Evolutionary conservation across 2,797 vertebrate genomes (phyloP).

Genomic region (Acropternis orthonyx): DNA sequence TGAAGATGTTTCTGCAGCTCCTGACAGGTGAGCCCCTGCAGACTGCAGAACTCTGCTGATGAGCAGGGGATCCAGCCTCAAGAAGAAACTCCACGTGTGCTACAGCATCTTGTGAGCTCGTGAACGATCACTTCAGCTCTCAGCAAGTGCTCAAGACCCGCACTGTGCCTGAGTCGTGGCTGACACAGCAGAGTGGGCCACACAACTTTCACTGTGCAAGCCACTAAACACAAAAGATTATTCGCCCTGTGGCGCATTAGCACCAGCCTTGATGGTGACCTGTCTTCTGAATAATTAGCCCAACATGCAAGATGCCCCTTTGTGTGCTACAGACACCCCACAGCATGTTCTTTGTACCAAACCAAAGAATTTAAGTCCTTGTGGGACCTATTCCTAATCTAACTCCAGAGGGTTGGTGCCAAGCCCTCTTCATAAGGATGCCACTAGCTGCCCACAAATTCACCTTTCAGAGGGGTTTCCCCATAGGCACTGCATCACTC

Average conservation of each 20-base stretch:
- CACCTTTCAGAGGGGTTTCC: not conserved
- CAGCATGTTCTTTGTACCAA: not conserved
- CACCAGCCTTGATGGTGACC: not conserved
- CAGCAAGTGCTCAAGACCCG: not conserved
- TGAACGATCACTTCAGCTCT: not conserved
- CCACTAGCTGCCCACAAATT: not conserved
- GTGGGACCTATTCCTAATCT: not conserved
- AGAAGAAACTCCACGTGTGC: not conserved
- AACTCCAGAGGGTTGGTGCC: not conserved
- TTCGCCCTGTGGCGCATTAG: not conserved
- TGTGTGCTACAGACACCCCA: not conserved
- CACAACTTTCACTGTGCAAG: not conserved
- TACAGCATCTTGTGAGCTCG: not conserved
- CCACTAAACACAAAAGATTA: not conserved
- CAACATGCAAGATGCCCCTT: not conserved
- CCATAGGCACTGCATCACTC: not conserved
- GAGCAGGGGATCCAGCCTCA: not conserved
- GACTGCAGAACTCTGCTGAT: not conserved
- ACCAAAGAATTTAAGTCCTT: not conserved
- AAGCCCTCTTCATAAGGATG: not conserved
- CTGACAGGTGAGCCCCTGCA: not conserved
- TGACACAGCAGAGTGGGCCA: not conserved
- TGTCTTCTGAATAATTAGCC: not conserved
- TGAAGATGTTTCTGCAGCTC: not conserved
- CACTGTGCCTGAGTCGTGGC: not conserved